Evolutionary conservation across 1,140 invertebrate species (phyloP).

Genomic region (Trichonephila clavata): DNA sequence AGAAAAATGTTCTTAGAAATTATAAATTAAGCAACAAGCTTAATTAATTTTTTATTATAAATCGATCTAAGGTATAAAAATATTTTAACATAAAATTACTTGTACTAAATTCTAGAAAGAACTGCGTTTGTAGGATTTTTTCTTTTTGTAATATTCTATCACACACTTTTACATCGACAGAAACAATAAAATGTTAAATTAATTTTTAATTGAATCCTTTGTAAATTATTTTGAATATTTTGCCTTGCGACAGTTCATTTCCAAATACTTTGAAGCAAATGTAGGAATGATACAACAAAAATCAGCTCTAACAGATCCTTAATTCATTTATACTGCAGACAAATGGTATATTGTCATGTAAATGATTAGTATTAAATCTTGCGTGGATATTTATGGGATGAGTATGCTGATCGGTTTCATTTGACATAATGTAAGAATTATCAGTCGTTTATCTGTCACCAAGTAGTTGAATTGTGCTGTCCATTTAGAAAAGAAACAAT

Average conservation of each 20-base stretch:
- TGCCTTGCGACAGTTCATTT: not conserved
- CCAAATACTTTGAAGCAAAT: not conserved
- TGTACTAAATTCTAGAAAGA: too few relatives aligned
- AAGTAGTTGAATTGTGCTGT: not conserved
- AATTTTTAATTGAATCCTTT: too few relatives aligned
- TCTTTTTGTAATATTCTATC: too few relatives aligned
- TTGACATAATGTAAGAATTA: not conserved
- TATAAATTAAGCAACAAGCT: too few relatives aligned
- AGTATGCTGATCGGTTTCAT: not conserved
- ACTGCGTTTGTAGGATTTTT: too few relatives aligned
- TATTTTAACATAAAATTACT: too few relatives aligned
- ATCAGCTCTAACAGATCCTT: not conserved
- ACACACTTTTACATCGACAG: too few relatives aligned
- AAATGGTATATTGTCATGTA: not conserved
- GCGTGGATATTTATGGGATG: not conserved
- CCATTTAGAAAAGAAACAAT: constrained; percentile 26
- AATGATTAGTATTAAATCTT: not conserved
- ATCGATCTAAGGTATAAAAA: too few relatives aligned
- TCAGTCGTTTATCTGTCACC: not conserved
- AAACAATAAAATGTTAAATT: too few relatives aligned
- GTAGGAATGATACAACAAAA: not conserved
- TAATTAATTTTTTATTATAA: too few relatives aligned
- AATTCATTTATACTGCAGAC: not conserved
- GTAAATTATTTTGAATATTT: too few relatives aligned
- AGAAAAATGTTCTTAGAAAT: too few relatives aligned